Base-by-base conservation (phyloP, 2,113 vertebrate species). In the Clarias batrachus region DNA sequence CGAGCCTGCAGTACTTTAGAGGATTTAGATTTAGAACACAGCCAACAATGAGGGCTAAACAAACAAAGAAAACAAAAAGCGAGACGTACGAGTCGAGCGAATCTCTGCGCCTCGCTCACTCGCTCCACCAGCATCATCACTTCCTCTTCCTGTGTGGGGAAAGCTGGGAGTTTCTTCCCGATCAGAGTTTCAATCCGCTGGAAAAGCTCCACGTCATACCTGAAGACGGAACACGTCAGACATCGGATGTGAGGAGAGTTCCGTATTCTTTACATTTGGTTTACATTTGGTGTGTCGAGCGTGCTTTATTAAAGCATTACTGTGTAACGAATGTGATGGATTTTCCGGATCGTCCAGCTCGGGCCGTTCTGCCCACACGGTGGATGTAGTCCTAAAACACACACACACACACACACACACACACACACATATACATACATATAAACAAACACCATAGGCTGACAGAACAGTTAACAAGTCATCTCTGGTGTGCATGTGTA, bases 271-370 rank as follows among this genome's bases (percentile, higher is more conserved):
- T n/a, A 65, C 23, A 65, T 65, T 10, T 13, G 62, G 23, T n/a
- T 65, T 65, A 65, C n/a, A n/a, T n/a, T n/a, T n/a, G n/a, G 83
- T 11, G 54, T 60, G 11, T 3, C 25, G 2, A 14, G 63, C 1
- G 27, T 52, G 81, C 3, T 30, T 52, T 12, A 14, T 25, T n/a
- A n/a, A n/a, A n/a, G 1, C 73, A 94, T 94, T 92, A 99, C 98
- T 99, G 98, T 54, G 97, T 97, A 83, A 99, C 97, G 90, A 99
- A 99, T 0, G 98, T 99, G 91, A 99, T 97, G 78, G 98, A 96
- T 89, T 98, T 99, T 79, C 97, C 98, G 19, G 98, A 97, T 5
- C 97, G 96, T 1, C 97, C 98, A 14, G 98, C 98, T 94, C 98
- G 94, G 85, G 98, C 98, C 2, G 98, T 99, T 84, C 98, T 94